These are phyloP conservation scores for Fregata magnificens DNA, from an alignment of 2,113 vertebrate genomes.

Conservation along the genomic window DNA sequence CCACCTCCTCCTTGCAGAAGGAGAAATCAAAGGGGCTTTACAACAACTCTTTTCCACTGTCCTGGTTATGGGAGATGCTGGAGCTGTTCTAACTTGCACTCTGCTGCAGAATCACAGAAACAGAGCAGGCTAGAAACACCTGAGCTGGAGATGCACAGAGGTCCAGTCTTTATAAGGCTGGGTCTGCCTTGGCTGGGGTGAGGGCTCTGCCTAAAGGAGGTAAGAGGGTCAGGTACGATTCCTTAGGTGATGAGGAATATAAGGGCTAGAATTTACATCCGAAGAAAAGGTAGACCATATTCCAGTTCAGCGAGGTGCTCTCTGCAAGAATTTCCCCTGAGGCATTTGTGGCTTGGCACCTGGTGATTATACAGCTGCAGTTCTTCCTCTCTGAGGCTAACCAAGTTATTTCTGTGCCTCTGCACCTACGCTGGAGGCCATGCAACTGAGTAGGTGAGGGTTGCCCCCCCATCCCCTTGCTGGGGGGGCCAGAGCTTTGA, in stretches of 20 bases:
- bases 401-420: neutral
- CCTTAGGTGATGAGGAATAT: neutral
- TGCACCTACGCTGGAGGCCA: neutral
- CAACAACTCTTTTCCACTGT: neutral
- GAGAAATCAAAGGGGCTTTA: neutral
- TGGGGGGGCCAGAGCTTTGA: neutral
- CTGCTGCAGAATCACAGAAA: neutral
- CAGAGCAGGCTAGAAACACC: neutral
- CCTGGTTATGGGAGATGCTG: neutral
- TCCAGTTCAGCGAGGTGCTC: conserved; percentile 5
- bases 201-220: neutral
- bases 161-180: neutral
- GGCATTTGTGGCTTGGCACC: neutral
- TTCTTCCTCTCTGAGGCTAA: neutral
- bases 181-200: neutral
- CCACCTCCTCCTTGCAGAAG: neutral
- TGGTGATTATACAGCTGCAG: neutral
- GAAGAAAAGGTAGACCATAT: neutral
- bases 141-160: neutral
- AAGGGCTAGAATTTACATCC: neutral
- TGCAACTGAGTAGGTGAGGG: neutral
- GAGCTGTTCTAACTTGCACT: neutral
- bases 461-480: neutral
- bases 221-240: neutral
- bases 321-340: neutral